These are phyloP conservation scores for Glaucomys volans DNA, from an alignment of 2,113 vertebrate species.

Conservation along the genomic window DNA sequence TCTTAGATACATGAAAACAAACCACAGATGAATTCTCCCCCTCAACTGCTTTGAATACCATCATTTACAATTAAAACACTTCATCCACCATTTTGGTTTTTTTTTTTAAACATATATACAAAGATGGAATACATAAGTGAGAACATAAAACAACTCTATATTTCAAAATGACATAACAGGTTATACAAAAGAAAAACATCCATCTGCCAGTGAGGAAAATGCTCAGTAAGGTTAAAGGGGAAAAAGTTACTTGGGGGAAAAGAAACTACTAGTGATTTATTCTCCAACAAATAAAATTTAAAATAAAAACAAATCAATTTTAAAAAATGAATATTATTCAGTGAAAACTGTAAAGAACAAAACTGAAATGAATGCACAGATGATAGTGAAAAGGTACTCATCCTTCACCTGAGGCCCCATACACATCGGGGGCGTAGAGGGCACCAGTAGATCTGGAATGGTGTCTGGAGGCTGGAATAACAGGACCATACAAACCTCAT, in stretches of 20 bases:
- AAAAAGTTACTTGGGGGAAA: slow-evolving; percentile 62
- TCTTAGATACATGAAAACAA: slow-evolving; percentile 57
- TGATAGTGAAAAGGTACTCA: slow-evolving; percentile 90
- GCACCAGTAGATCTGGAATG: slow-evolving; percentile 99
- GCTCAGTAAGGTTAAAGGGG: slow-evolving; percentile 59
- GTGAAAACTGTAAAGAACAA: slow-evolving; percentile 79
- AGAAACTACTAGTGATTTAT: slow-evolving; percentile 74
- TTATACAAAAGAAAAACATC: slow-evolving; percentile 74
- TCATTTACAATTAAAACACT: slow-evolving; percentile 79
- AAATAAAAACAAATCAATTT: slow-evolving; percentile 80
- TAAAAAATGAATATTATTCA: slow-evolving; percentile 75
- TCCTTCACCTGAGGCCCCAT: slow-evolving; percentile 98
- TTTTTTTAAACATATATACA: slow-evolving; percentile 79
- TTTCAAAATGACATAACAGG: slow-evolving; percentile 80
- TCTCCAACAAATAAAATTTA: slow-evolving; percentile 78
- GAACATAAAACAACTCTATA: slow-evolving; percentile 71
- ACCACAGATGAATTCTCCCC: slow-evolving; percentile 33
- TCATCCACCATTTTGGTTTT: slow-evolving; percentile 88
- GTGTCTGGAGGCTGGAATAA: slow-evolving; percentile 98
- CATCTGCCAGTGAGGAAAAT: slow-evolving; percentile 77
- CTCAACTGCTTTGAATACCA: slow-evolving; percentile 35
- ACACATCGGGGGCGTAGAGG: slow-evolving; percentile 96
- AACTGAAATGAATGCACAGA: slow-evolving; percentile 85
- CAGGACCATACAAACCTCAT: slow-evolving; percentile 91
- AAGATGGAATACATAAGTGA: slow-evolving; percentile 70